These are phyloP conservation scores for Chlorodrepanis virens DNA, from an alignment of 2,113 vertebrate species.

Conservation along the genomic window DNA sequence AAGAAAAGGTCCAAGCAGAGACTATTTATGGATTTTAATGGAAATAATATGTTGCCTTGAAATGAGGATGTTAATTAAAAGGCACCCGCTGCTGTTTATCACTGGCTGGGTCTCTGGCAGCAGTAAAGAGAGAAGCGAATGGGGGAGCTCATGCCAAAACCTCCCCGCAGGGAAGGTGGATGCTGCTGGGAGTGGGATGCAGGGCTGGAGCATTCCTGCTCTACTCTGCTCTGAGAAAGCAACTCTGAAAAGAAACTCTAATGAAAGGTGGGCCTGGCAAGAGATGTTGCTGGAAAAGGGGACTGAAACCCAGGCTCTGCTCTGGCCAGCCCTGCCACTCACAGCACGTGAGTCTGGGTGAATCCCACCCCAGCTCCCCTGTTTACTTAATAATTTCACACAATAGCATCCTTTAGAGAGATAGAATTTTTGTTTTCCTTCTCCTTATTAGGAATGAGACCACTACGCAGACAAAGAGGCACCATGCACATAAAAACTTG, in stretches of 20 bases:
- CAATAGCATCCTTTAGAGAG: conserved; percentile 36
- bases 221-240: background rate
- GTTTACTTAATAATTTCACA: conserved; percentile 23
- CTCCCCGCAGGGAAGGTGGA: conserved; percentile 35
- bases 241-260: background rate
- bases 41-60: conserved; percentile 52
- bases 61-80: conserved; percentile 56
- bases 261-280: background rate
- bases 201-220: background rate
- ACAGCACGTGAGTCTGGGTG: background rate
- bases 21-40: conserved; percentile 52
- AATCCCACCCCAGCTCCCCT: background rate
- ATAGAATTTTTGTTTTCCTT: conserved; percentile 1
- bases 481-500: conserved; percentile 57
- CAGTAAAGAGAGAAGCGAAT: background rate
- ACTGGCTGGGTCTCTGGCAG: conserved; percentile 38
- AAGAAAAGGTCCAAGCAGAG: background rate
- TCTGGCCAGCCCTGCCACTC: background rate
- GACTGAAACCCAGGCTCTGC: background rate
- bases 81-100: conserved; percentile 50
- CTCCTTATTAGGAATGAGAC: conserved; percentile 31
- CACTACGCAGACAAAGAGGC: conserved; percentile 66
- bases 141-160: background rate
- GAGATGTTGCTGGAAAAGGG: rapidly evolving
- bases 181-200: background rate